Base-by-base conservation (phyloP, 2,797 vertebrate species). In the Buphagus erythrorhynchus region DNA sequence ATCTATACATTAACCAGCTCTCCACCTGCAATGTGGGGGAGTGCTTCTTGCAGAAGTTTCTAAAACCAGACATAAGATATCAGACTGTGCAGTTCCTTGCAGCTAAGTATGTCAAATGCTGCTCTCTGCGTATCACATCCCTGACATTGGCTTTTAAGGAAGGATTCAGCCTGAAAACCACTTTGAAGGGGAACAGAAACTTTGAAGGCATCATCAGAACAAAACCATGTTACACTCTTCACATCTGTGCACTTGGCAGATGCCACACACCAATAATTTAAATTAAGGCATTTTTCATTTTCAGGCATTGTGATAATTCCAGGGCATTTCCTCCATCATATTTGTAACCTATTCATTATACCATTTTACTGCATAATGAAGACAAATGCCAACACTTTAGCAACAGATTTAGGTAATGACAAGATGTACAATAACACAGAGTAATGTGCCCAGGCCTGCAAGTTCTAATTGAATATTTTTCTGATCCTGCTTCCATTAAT, bases 391-490 rank as follows among this genome's bases (percentile, higher is more conserved):
- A 96, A 96, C 91, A 95, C 95, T 98, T 98, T 97, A 98, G 95
- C 95, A 96, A 96, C 97, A 97, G 96, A 98, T 98, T 98, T 97
- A 75, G 94, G 82, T 97, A 97, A 97, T 96, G 96, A 97, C 95
- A 96, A 98, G 95, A 97, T 97, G 94, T 96, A 96, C 87, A 96
- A 95, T 97, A 98, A 97, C 96, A 95, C 90, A 97, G 96, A 95
- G 88, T 96, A 98, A 98, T 97, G 97, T 93, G 94, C 87, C 93
- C 85, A 95, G 88, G 89, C 80, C 93, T 95, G 90, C 90, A 94
- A 96, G 93, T 98, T 95, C 97, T 98, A 98, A 97, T 97, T 98
- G 97, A 98, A 98, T 98, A 97, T 97, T 97, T 97, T 97, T 96
- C 71, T 97, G 86, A 96, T 97, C 83, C 68, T 51, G 13, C 78